Evolutionary conservation across 2,888 invertebrate species (phyloP), one percentile per base, ranked within the genome.

Genomic region (Cistogaster globosa): DNA sequence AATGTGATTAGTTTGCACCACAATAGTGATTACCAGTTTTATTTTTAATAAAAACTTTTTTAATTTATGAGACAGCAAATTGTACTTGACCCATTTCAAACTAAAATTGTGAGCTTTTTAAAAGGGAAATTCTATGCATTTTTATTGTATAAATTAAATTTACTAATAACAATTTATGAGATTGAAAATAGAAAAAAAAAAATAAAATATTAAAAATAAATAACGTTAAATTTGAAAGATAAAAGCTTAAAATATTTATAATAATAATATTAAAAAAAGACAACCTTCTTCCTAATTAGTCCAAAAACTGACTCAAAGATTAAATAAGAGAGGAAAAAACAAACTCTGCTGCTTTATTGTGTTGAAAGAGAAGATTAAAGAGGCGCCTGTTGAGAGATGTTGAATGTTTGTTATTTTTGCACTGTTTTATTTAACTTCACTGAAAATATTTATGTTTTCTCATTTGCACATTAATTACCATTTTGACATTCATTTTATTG

Each of bases 381-480:
- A 62, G 51, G 63, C 42, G 63, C 55, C 53, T 55, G 74, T 26
- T 55, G 71, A 78, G 42, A 55, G 45, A 51, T 58, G 45, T 65
- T 20, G 36, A 45, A 38, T 22, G 48, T 77, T 58, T 75, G 57
- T 20, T 62, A 45, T 22, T 69, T 63, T 67, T 42, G 36, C 32
- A 68, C 62, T 42, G 42, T 32, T 58, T 55, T 74, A 63, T 74
- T 84, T 78, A 38, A 67, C 74, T 80, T 78, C 48, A 67, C 75
- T 76, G 60, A 75, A 80, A 68, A 80, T 77, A 79, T 76, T 83
- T 86, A 82, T 79, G 72, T 80, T 80, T 83, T 83, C 69, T 80
- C 55, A 86, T 86, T 83, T 80, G 68, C 76, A 83, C 77, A 53
- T 80, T 65, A 72, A 77, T 86, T 80, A 83, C 58, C 76, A 86